phyloP scores from a whole-genome alignment of 2,888 invertebrate species.

The Caprella mutica region DNA sequence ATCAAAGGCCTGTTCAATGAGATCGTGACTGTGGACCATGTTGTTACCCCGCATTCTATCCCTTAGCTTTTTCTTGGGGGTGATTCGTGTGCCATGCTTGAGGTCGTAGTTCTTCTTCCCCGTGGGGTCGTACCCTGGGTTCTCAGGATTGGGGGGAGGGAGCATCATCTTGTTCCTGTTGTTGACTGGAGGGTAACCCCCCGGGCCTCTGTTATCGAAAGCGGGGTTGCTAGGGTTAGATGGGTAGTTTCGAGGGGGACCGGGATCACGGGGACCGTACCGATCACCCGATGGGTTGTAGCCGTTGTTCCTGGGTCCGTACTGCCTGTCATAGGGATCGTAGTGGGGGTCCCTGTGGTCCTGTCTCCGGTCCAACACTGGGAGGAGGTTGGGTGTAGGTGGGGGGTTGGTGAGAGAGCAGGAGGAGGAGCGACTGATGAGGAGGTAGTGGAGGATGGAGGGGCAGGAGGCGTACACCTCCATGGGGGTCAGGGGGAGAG shows the following conservation, averaged over 20 bases:
- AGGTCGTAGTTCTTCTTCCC: too few species aligned
- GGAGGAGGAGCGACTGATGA: neutral
- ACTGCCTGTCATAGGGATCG: neutral
- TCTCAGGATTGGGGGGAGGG: too few species aligned
- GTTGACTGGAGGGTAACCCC: too few species aligned
- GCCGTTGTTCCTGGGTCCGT: neutral
- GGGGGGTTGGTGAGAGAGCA: neutral
- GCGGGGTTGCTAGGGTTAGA: neutral
- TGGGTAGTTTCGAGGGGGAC: slow-evolving; percentile 2
- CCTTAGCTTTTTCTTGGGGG: too few species aligned
- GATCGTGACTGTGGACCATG: too few species aligned
- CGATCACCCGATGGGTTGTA: neutral
- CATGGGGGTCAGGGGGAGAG: neutral
- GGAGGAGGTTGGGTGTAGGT: too few species aligned
- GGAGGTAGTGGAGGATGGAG: neutral
- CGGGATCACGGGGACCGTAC: neutral
- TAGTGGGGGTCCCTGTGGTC: neutral
- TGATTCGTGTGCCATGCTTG: too few species aligned
- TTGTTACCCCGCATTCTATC: too few species aligned
- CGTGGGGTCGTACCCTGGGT: too few species aligned
- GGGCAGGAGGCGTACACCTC: neutral
- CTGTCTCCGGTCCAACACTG: too few species aligned
- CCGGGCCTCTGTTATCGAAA: neutral
- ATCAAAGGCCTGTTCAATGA: too few species aligned
- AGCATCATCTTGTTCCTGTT: too few species aligned